Evolutionary conservation across 2,113 vertebrate species (phyloP).

Genomic region (Junco hyemalis): DNA sequence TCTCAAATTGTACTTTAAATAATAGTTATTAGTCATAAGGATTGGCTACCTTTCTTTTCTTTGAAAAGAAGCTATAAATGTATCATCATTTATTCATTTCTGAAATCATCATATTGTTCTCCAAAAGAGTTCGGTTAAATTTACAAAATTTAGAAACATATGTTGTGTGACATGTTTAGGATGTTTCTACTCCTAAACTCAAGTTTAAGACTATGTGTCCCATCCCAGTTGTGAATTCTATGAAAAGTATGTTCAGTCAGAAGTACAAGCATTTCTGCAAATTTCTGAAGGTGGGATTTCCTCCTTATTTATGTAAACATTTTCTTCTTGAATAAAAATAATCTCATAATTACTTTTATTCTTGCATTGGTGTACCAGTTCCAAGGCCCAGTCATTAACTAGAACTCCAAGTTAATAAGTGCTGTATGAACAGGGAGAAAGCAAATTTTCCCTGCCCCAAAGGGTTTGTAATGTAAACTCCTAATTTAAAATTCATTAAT

Average conservation of each 20-base stretch:
- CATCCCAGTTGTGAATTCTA: background rate
- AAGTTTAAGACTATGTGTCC: background rate
- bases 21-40: constrained; percentile 60
- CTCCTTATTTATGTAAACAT: background rate
- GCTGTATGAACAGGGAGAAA: background rate
- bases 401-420: background rate
- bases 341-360: background rate
- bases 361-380: background rate
- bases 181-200: background rate
- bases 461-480: constrained; percentile 31
- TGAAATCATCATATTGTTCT: constrained; percentile 18
- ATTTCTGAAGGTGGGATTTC: background rate
- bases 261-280: background rate
- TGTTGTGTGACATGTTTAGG: background rate
- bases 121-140: constrained; percentile 15
- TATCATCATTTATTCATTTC: constrained; percentile 33
- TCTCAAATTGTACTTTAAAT: constrained; percentile 59
- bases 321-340: background rate
- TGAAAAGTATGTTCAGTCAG: background rate
- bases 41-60: constrained; percentile 66
- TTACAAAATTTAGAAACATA: background rate
- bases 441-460: background rate
- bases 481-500: constrained; percentile 51
- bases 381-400: background rate
- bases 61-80: constrained; percentile 60